phyloP scores from a whole-genome alignment of 1,140 invertebrate genomes.

The Monochamus saltuarius region DNA sequence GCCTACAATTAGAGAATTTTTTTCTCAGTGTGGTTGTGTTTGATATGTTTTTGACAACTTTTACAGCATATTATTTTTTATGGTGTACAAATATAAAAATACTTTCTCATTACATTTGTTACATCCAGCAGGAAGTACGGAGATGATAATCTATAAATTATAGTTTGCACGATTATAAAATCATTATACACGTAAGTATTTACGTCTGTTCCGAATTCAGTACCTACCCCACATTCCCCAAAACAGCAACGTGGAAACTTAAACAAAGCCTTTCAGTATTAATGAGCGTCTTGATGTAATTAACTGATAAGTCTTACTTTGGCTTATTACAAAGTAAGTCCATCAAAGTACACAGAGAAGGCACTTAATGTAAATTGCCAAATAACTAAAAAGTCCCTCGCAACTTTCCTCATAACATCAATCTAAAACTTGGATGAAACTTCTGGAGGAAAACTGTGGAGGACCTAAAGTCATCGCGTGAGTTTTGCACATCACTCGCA shows the following conservation, averaged over 20 bases:
- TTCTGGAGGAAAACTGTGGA: constrained; percentile 2
- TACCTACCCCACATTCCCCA: too few relatives aligned
- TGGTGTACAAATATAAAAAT: too few relatives aligned
- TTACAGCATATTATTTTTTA: too few relatives aligned
- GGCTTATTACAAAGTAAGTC: constrained; percentile 21
- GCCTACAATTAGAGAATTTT: too few relatives aligned
- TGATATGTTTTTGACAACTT: too few relatives aligned
- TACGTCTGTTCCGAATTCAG: too few relatives aligned
- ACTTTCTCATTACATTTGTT: too few relatives aligned
- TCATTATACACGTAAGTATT: too few relatives aligned
- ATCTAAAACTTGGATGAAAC: constrained; percentile 33
- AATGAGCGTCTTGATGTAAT: constrained; percentile 27
- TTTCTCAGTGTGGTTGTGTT: too few relatives aligned
- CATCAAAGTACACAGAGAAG: constrained; percentile 24
- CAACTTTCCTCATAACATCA: constrained; percentile 40
- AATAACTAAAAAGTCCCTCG: constrained; percentile 29
- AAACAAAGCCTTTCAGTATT: constrained; percentile 25
- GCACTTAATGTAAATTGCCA: constrained; percentile 42
- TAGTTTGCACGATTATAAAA: too few relatives aligned
- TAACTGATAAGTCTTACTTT: constrained; percentile 25
- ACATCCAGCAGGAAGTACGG: too few relatives aligned
- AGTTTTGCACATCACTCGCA: constrained; percentile 8
- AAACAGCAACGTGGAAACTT: neutral
- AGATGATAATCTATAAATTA: too few relatives aligned
- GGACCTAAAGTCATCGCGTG: constrained; percentile 9